Evolutionary conservation across 2,888 invertebrate genomes (phyloP), one percentile per base, ranked within the genome.

Genomic region (Lithophane leautieri): DNA sequence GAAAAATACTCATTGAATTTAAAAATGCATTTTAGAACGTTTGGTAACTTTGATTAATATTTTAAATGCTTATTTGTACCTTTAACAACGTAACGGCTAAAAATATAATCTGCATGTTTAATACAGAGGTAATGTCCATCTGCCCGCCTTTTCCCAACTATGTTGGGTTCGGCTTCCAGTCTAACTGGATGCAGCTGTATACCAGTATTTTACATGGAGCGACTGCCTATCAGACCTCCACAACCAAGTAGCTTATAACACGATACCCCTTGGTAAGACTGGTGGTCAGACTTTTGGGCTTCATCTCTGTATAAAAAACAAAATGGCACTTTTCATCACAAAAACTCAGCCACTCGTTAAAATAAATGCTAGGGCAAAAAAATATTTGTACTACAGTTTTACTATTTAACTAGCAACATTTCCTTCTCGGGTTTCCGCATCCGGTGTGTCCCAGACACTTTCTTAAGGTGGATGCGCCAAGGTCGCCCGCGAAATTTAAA

Each of bases 271-370:
- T 54, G n/a, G 52, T 52, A 25, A 56, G 14, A 56, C 56, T 14
- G 56, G 25, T 58, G 9, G 28, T 28, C 16, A 58, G 28, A 58
- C 28, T 58, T 56, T 28, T 58, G 16, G 8, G 8, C 8, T 28
- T 28, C 28, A 58, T 28, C 1, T 28, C 3, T 40, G 4, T 7
- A 61, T 4, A 34, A 47, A 50, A 16, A 42, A 34, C 9, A 44
- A 52, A 79, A 79, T 76, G 79, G 79, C 76, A 76, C 60, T 52
- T 2, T 2, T 25, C 0, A 44, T 70, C 79, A 76, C 79, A 60
- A 52, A 60, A 34, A 22, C 19, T 16, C 4, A 6, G 52, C 22
- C 25, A 44, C 19, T 25, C 7, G 25, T 65, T 47, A 22, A 40
- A 50, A 73, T 60, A 74, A 50, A 34, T 52, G n/a, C 28, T 14